A percentile compares a stretch with the other conserved stretches of the same genome.
Conservation (phyloP, 2,888 invertebrate species). For the Lymantria monacha region DNA sequence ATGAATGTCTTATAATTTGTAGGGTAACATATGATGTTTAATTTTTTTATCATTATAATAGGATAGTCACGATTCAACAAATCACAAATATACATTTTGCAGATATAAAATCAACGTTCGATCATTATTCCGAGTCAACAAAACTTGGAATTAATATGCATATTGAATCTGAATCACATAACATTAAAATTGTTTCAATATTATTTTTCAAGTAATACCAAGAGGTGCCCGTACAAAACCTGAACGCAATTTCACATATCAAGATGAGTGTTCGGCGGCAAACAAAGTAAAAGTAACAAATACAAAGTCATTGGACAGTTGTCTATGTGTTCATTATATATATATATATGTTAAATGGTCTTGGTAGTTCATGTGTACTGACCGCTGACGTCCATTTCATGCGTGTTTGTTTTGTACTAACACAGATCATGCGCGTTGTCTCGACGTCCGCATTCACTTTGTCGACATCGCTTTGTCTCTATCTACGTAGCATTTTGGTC, state of each 20-base stretch:
- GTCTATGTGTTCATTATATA: constrained; percentile 58
- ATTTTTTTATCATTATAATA: too few relatives aligned
- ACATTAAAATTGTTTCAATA: constrained; percentile 46
- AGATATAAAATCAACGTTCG: too few relatives aligned
- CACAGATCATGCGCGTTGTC: constrained; percentile 56
- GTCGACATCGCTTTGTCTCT: constrained; percentile 72
- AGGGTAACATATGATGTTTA: too few relatives aligned
- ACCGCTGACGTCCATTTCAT: constrained; percentile 69
- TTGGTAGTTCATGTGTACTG: constrained; percentile 72
- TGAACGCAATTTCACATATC: constrained; percentile 54
- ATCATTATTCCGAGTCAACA: background rate
- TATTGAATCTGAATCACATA: constrained; percentile 16
- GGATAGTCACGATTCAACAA: too few relatives aligned
- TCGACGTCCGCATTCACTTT: constrained; percentile 51
- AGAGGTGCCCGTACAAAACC: constrained; percentile 69
- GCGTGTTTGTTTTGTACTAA: constrained; percentile 74
- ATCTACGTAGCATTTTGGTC: constrained; percentile 69
- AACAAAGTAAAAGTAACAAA: constrained; percentile 53
- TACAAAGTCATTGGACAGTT: constrained; percentile 50
- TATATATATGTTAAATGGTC: constrained; percentile 69
- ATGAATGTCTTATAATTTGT: too few relatives aligned
- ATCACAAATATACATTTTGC: too few relatives aligned
- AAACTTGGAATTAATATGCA: constrained; percentile 1
- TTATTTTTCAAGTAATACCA: constrained; percentile 76
- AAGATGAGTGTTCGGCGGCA: constrained; percentile 55